Evolutionary conservation across 2,888 invertebrate genomes (phyloP).

Genomic region (Chloromyia formosa): DNA sequence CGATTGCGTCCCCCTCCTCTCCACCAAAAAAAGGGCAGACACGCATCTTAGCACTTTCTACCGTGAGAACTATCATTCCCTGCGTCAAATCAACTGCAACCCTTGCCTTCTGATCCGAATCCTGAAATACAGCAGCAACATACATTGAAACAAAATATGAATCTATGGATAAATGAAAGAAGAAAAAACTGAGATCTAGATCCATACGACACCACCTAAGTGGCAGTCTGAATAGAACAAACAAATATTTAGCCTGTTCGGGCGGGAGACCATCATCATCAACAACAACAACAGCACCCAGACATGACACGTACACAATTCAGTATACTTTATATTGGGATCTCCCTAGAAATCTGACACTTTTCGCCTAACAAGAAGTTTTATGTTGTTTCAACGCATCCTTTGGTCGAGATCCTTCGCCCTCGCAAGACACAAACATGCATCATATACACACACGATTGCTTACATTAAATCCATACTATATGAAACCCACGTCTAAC

Average conservation of each 20-base stretch:
- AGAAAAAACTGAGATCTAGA: background rate
- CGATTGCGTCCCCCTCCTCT: too few species aligned
- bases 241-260: slow-evolving; percentile 27
- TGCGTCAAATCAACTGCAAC: slow-evolving; percentile 15
- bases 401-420: slow-evolving; percentile 3
- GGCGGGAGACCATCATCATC: background rate
- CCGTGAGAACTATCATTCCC: slow-evolving; percentile 19
- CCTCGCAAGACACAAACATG: background rate
- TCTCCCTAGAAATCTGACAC: slow-evolving; percentile 48
- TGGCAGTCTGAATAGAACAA: slow-evolving; percentile 31
- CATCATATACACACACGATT: background rate
- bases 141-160: background rate
- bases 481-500: slow-evolving; percentile 32
- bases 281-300: background rate
- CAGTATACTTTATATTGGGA: slow-evolving; percentile 44
- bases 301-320: slow-evolving; percentile 14
- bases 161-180: background rate
- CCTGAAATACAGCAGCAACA: background rate
- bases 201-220: slow-evolving; percentile 33
- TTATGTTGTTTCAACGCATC: slow-evolving; percentile 20
- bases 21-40: too few species aligned
- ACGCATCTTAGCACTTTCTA: background rate
- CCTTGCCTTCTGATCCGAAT: background rate
- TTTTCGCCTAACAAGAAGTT: slow-evolving; percentile 34
- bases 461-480: background rate